A percentile compares a stretch with the other conserved stretches of the same genome.
phyloP scores from a whole-genome alignment of 2,888 invertebrate species.

The Ligdia adustata region DNA sequence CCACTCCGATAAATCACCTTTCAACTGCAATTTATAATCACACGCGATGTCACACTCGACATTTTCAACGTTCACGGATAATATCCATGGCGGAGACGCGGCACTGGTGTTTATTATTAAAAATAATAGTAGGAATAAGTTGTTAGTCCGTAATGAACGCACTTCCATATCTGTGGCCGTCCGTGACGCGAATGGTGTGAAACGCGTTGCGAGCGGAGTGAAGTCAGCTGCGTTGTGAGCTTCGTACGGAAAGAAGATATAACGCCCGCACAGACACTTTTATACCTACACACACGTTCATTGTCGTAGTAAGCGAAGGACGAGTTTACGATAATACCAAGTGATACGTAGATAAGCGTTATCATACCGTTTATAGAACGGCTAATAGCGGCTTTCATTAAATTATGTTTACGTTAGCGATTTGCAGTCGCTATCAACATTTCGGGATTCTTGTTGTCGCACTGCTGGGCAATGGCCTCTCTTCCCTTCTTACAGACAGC shows the following conservation, averaged over 20 bases:
- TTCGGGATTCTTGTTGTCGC: no score
- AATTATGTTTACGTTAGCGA: constrained; percentile 1
- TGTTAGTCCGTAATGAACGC: constrained; percentile 70
- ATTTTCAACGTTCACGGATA: constrained; percentile 58
- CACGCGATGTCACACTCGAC: constrained; percentile 58
- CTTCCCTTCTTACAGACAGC: no score
- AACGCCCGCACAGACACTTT: neutral
- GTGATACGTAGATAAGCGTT: constrained; percentile 10
- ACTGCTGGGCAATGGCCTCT: no score
- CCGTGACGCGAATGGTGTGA: constrained; percentile 5
- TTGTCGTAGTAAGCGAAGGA: no score
- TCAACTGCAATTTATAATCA: constrained; percentile 64
- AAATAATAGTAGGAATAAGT: constrained; percentile 73
- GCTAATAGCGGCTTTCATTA: constrained; percentile 4
- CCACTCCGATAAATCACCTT: constrained; percentile 60
- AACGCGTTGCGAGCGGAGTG: neutral
- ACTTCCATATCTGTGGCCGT: constrained; percentile 59
- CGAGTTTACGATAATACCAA: constrained; percentile 6
- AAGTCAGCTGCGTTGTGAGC: neutral
- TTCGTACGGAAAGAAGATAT: neutral
- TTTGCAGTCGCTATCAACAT: neutral
- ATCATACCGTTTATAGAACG: constrained; percentile 8
- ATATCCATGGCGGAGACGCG: constrained; percentile 73
- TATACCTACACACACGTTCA: no score
- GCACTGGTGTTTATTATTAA: constrained; percentile 65